Percentiles rank a stretch among this genome's conserved stretches.
These are phyloP conservation scores for Avahi laniger DNA, from an alignment of 2,797 vertebrate genomes.

Conservation along the genomic window DNA sequence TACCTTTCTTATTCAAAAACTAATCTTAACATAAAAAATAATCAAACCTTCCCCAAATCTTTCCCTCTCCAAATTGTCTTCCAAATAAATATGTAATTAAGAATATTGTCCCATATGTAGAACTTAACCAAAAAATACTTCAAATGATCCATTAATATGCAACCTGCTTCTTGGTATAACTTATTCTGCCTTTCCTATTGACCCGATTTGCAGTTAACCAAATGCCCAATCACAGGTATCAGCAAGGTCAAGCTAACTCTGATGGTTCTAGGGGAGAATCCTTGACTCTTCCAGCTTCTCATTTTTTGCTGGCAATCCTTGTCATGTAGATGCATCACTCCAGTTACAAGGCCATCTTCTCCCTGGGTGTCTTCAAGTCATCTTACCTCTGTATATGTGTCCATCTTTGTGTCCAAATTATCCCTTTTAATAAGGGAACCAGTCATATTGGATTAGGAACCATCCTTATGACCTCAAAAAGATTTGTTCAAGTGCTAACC, in stretches of 20 bases:
- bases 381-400: not conserved
- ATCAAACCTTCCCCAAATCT: not conserved
- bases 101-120: not conserved
- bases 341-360: not conserved
- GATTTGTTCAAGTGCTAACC: not conserved
- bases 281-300: not conserved
- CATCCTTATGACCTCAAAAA: not conserved
- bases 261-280: not conserved
- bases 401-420: not conserved
- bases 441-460: not conserved
- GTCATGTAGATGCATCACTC: not conserved
- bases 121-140: not conserved
- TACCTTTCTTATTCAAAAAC: not conserved
- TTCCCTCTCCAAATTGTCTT: not conserved
- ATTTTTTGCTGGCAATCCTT: not conserved
- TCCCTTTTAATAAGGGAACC: not conserved
- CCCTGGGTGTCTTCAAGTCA: not conserved
- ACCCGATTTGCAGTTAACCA: not conserved
- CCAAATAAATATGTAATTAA: constrained; percentile 30
- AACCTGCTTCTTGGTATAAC: not conserved
- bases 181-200: not conserved
- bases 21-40: not conserved
- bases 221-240: not conserved
- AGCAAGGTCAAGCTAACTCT: not conserved
- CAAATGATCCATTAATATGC: not conserved